These are phyloP conservation scores for Caenorhabditis tropicalis DNA, from an alignment of 1,140 invertebrate genomes.

Conservation along the genomic window DNA sequence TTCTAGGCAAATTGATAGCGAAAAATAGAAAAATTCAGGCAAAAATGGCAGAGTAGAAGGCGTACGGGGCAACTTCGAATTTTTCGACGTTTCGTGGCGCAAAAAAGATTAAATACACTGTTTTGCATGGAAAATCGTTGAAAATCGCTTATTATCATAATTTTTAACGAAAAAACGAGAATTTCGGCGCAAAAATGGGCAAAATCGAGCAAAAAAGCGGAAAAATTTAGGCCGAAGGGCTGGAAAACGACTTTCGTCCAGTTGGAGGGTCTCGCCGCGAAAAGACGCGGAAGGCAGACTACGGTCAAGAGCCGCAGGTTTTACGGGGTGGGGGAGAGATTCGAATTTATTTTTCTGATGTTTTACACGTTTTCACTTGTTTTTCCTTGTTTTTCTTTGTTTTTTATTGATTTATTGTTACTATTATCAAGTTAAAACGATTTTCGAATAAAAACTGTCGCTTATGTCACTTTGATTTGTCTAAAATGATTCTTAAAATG, in stretches of 20 bases:
- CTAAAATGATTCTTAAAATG: neutral
- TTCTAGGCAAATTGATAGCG: no score
- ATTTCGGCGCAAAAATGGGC: neutral
- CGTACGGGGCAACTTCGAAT: no score
- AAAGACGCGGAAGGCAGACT: neutral
- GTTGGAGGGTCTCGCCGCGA: neutral
- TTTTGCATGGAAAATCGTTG: neutral
- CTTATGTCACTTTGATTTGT: no score
- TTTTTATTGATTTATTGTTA: neutral
- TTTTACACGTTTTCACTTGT: neutral
- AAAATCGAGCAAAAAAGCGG: neutral
- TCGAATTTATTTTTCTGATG: slow-evolving; percentile 24
- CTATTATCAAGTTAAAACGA: no score
- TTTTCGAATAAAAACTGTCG: no score
- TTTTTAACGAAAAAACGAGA: neutral
- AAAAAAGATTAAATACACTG: neutral
- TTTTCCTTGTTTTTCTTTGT: neutral
- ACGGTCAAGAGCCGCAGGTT: slow-evolving; percentile 17
- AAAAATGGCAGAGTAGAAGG: neutral
- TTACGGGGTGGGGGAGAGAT: neutral
- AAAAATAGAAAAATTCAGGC: neutral
- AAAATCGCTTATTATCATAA: neutral
- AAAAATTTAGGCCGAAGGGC: neutral
- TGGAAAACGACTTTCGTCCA: neutral
- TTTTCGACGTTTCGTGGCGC: neutral